Conservation (phyloP, 2,797 vertebrate genomes). For the Apogon talboti region DNA sequence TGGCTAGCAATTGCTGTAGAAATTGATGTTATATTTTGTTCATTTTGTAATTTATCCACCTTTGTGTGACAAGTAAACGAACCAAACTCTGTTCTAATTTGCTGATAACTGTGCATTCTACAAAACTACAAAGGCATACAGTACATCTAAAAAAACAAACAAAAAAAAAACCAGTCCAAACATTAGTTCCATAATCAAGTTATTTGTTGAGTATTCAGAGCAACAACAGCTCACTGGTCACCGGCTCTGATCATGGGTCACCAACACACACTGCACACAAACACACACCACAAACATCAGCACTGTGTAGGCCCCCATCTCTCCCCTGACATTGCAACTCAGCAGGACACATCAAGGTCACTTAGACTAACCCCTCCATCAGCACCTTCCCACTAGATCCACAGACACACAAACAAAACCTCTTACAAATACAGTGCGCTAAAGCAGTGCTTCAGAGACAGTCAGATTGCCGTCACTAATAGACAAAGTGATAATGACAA, state of each 20-base stretch:
- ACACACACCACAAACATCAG: constrained; percentile 33
- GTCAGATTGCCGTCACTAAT: constrained; percentile 25
- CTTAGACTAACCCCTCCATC: constrained; percentile 70
- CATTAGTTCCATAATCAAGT: no score
- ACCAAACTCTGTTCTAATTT: no score
- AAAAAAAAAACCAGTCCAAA: no score
- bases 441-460: constrained; percentile 24
- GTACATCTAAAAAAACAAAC: no score
- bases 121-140: no score
- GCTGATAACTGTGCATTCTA: no score
- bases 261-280: constrained; percentile 27
- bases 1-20: no score
- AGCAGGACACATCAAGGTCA: constrained; percentile 75
- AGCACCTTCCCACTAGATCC: constrained; percentile 58
- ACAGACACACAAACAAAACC: constrained; percentile 34
- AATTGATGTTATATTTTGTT: no score
- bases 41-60: no score
- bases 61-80: no score
- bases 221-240: constrained; percentile 18
- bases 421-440: constrained; percentile 9
- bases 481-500: constrained; percentile 58
- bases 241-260: constrained; percentile 29
- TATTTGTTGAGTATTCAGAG: background rate
- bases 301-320: constrained; percentile 33
- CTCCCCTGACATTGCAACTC: constrained; percentile 72